A percentile compares a stretch with the other conserved stretches of the same genome.
phyloP scores from a whole-genome alignment of 2,888 invertebrate species.

The Blastobasis adustella region DNA sequence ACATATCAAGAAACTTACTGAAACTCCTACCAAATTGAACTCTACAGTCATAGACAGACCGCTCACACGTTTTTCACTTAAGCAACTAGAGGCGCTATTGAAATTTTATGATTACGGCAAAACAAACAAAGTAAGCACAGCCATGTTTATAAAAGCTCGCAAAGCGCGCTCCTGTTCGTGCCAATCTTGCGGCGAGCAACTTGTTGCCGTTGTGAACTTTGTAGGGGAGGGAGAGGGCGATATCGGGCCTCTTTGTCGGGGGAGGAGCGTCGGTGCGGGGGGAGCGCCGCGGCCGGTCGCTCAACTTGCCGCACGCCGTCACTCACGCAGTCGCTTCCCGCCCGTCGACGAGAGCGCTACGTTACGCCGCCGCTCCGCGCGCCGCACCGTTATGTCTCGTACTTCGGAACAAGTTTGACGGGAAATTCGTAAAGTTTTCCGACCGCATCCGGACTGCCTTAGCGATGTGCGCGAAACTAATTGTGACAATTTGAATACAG shows the following conservation, averaged over 20 bases:
- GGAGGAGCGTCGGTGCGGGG: slow-evolving; percentile 68
- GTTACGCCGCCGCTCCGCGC: slow-evolving; percentile 29
- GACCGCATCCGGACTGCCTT: slow-evolving; percentile 55
- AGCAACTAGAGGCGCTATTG: slow-evolving; percentile 37
- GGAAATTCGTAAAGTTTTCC: slow-evolving; percentile 70
- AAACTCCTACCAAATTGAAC: too few relatives aligned
- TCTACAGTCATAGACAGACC: neutral
- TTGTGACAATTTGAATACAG: slow-evolving; percentile 63
- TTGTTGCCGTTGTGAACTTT: slow-evolving; percentile 73
- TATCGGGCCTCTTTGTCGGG: slow-evolving; percentile 56
- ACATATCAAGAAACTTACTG: too few relatives aligned
- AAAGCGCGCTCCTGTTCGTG: slow-evolving; percentile 72
- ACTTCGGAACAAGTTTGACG: slow-evolving; percentile 73
- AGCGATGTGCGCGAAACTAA: slow-evolving; percentile 62
- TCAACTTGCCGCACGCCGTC: slow-evolving; percentile 54
- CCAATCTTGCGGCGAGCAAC: slow-evolving; percentile 71
- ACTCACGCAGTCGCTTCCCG: slow-evolving; percentile 57
- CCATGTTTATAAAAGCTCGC: slow-evolving; percentile 74
- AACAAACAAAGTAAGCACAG: slow-evolving; percentile 69
- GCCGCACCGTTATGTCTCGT: slow-evolving; percentile 67
- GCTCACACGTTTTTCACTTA: slow-evolving; percentile 39
- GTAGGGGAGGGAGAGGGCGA: slow-evolving; percentile 41
- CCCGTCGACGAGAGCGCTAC: slow-evolving; percentile 38
- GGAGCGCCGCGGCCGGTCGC: slow-evolving; percentile 57
- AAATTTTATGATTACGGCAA: slow-evolving; percentile 66